phyloP scores from a whole-genome alignment of 2,113 vertebrate genomes.

The Triplophysa dalaica region DNA sequence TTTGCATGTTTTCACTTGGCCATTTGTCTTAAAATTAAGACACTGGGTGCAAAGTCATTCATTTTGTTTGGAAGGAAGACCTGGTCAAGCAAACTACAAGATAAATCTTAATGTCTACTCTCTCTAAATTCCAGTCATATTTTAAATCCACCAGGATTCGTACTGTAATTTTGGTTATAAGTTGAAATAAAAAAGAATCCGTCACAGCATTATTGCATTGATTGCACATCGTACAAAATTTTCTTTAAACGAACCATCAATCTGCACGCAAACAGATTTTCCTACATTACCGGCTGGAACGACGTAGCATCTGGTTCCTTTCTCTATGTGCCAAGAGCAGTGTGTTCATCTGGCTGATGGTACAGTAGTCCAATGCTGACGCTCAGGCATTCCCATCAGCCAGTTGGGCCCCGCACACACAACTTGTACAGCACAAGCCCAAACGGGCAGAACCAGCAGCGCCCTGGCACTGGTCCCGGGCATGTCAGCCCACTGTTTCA shows the following conservation, averaged over 20 bases:
- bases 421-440: constrained; percentile 68
- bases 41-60: constrained; percentile 66
- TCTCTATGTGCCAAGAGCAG: constrained; percentile 61
- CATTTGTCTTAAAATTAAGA: constrained; percentile 73
- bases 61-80: constrained; percentile 67
- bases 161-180: neutral
- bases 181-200: neutral
- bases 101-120: constrained; percentile 57
- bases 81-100: constrained; percentile 66
- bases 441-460: constrained; percentile 59
- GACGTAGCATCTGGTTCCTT: constrained; percentile 63
- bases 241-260: constrained; percentile 41
- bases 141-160: neutral
- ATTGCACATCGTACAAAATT: neutral
- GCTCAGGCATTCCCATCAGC: constrained; percentile 72
- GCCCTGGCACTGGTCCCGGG: constrained; percentile 70
- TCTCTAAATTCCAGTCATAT: neutral
- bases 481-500: constrained; percentile 67
- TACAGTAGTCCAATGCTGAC: constrained; percentile 67
- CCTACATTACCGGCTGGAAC: constrained; percentile 40
- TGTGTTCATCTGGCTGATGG: constrained; percentile 62
- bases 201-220: neutral
- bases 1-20: constrained; percentile 64
- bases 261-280: constrained; percentile 24
- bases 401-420: constrained; percentile 65